Conservation (phyloP, 64 coral and sea anemone species). For the Stichodactyla helianthus region DNA sequence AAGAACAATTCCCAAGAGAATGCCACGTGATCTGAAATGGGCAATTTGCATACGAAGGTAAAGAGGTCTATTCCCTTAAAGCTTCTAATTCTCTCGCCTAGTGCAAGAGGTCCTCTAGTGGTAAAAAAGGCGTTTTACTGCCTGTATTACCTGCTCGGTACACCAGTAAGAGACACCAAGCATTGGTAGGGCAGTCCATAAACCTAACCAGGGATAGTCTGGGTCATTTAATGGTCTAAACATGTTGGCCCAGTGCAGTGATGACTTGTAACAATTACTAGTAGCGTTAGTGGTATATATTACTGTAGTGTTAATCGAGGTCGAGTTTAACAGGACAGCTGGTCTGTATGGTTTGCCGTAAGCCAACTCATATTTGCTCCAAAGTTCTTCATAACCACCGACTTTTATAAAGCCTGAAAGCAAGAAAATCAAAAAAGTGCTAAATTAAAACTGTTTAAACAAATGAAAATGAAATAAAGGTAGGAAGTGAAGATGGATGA, state of each 20-base stretch:
- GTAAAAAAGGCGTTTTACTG: too few species aligned
- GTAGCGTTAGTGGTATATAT: background rate
- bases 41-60: too few species aligned
- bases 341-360: slow-evolving; percentile 24
- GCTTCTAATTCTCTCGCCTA: too few species aligned
- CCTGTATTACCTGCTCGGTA: slow-evolving; percentile 78
- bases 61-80: too few species aligned
- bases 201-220: slow-evolving; percentile 55
- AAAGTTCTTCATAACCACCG: slow-evolving; percentile 55
- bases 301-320: too few species aligned
- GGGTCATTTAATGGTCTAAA: slow-evolving; percentile 55
- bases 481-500: too few species aligned
- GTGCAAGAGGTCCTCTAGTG: too few species aligned
- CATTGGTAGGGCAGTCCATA: slow-evolving; percentile 48
- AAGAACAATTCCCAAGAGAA: too few species aligned
- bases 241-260: slow-evolving; percentile 61
- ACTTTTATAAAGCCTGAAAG: slow-evolving; percentile 64
- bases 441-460: too few species aligned
- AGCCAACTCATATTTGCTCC: slow-evolving; percentile 59
- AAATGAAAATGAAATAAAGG: too few species aligned
- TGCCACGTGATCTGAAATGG: too few species aligned
- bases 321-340: background rate
- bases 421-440: background rate
- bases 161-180: slow-evolving; percentile 88
- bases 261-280: slow-evolving; percentile 41